Evolutionary conservation across 2,797 vertebrate species (phyloP).

Genomic region (Hylomyscus alleni): DNA sequence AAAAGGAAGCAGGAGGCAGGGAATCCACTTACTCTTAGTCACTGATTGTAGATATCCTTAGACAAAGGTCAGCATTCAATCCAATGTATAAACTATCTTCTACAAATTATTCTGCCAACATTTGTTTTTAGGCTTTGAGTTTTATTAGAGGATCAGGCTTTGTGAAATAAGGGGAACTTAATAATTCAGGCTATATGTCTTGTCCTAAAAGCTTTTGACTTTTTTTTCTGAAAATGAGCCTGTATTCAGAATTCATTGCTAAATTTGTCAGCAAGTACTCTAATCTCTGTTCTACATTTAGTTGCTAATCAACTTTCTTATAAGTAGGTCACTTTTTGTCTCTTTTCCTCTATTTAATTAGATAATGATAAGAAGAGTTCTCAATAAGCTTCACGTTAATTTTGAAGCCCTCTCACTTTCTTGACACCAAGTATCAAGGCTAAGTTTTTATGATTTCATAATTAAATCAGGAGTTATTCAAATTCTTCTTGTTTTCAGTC

Average conservation of each 20-base stretch:
- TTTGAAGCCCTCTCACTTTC: background rate
- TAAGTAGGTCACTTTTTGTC: slow-evolving; percentile 36
- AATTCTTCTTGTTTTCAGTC: background rate
- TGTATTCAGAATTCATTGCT: slow-evolving; percentile 61
- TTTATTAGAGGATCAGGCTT: background rate
- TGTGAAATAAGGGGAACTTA: slow-evolving; percentile 27
- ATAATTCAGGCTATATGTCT: background rate
- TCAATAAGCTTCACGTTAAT: slow-evolving; percentile 2
- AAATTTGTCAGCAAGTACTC: slow-evolving; percentile 9
- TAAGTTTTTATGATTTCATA: background rate
- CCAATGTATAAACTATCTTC: background rate
- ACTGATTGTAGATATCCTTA: background rate
- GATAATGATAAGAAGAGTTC: slow-evolving; percentile 26
- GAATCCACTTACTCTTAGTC: background rate
- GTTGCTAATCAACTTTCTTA: slow-evolving; percentile 53
- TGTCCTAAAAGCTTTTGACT: background rate
- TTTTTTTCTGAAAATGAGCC: slow-evolving; percentile 15
- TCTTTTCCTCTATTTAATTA: slow-evolving; percentile 36
- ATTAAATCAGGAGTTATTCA: background rate
- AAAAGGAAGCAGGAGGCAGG: background rate
- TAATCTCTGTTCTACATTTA: slow-evolving; percentile 32
- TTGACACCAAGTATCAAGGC: background rate
- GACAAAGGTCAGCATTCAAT: background rate
- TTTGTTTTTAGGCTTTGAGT: background rate
- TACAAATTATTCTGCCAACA: background rate